Base-by-base conservation (phyloP, 1,140 invertebrate genomes). In the Marisa cornuarietis region DNA sequence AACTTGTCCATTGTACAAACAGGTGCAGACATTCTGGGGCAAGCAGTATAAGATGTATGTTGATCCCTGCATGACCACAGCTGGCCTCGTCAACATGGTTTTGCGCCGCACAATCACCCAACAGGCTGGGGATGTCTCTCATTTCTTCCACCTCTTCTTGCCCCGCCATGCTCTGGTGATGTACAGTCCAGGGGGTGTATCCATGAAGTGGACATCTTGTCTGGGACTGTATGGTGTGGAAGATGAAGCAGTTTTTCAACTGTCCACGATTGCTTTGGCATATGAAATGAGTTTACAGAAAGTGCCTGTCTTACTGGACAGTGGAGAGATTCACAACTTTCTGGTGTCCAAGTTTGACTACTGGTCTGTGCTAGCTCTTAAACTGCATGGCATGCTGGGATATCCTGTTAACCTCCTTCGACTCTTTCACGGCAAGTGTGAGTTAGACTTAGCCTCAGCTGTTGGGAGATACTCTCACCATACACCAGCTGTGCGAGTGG, bases 1-100 rank as follows among this genome's bases (percentile, higher is more conserved):
- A 42, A 31, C 26, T 16, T 72, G 71, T 20, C 51, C 18, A 31
- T 24, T 75, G 62, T 76, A 61, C 14, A 22, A n/a, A 13, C 86
- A 87, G 79, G 84, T 89, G 22, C 82, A 88, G 71, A 88, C 87
- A 52, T 89, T 89, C 79, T 89, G 88, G 88, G 86, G 87, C 14
- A 85, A 81, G 24, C 83, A 82, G 1, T 88, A 89, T 74, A 79
- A 87, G 49, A 79, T 89, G 51, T 87, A 86, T 71, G 81, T 88
- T 1, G 88, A 89, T 68, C 82, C 85, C 0, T 89, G 87, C 54
- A 86, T 83, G 65, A 89, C 87, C 22, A 83, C 84, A 2, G 84
- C 81, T 42, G 83, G 85, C 31, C 80, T 89, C 22, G 84, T 89
- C 58, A 83, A 83, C 71, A 79, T 76, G 18, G 81, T 87, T 18